These are phyloP conservation scores for Mycogona germanica DNA, from an alignment of 2,888 invertebrate genomes.

Conservation along the genomic window DNA sequence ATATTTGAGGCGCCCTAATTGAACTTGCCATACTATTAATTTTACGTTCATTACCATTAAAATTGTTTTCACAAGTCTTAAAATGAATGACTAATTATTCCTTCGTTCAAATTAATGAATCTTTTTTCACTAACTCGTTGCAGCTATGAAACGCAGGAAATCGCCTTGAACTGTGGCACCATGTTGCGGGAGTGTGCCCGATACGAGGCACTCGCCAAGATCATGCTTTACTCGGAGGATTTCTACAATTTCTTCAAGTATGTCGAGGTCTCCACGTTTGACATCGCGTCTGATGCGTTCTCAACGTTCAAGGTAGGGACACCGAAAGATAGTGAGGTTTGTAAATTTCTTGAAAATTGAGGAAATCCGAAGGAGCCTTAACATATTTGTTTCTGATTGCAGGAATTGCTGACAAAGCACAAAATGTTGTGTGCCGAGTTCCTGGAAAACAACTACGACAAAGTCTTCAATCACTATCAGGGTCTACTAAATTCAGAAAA, in stretches of 20 bases:
- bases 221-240: slow-evolving; percentile 93
- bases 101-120: background rate
- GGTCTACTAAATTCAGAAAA: slow-evolving; percentile 96
- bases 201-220: slow-evolving; percentile 96
- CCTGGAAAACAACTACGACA: slow-evolving; percentile 97
- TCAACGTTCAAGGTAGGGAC: slow-evolving; percentile 93
- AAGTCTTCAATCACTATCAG: slow-evolving; percentile 95
- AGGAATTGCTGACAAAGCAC: slow-evolving; percentile 88
- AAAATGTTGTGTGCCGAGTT: slow-evolving; percentile 96
- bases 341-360: background rate
- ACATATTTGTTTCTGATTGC: slow-evolving; percentile 33
- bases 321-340: no score
- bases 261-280: slow-evolving; percentile 99
- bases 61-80: no score
- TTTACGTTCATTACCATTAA: no score
- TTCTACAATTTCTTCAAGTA: slow-evolving; percentile 99
- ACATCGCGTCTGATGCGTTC: slow-evolving; percentile 99
- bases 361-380: background rate
- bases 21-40: no score
- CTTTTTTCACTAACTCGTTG: background rate
- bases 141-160: slow-evolving; percentile 96
- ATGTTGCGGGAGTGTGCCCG: slow-evolving; percentile 98
- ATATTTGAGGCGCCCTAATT: no score
- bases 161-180: slow-evolving; percentile 96
- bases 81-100: slow-evolving; percentile 6